phyloP scores from a whole-genome alignment of 1,140 invertebrate genomes.

The Zaprionus capensis region DNA sequence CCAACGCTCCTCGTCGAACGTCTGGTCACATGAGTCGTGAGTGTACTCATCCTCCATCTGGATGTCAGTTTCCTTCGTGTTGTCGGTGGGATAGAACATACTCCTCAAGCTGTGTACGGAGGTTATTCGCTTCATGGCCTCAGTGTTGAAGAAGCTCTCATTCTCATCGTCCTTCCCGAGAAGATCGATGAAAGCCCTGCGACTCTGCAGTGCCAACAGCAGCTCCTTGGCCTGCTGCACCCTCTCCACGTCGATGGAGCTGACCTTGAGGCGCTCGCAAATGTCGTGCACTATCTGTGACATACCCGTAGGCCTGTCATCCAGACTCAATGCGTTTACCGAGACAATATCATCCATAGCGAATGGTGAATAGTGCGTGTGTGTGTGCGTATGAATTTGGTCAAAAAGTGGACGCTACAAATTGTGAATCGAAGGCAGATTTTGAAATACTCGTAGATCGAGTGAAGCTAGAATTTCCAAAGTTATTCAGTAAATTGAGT shows the following conservation, averaged over 20 bases:
- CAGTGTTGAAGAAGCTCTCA: not conserved
- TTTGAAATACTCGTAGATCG: not conserved
- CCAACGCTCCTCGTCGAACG: conserved; percentile 70
- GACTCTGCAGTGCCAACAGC: conserved; percentile 43
- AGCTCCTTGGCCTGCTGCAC: conserved; percentile 55
- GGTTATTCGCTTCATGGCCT: conserved; percentile 23
- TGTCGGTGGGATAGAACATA: not conserved
- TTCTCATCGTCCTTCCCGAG: conserved; percentile 53
- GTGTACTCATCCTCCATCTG: conserved; percentile 40
- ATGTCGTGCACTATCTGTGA: conserved; percentile 29
- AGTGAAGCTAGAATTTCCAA: not conserved
- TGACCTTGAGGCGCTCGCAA: conserved; percentile 52
- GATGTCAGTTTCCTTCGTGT: no score
- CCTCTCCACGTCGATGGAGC: conserved; percentile 57
- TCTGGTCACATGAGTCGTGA: conserved; percentile 41
- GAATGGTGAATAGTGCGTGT: not conserved
- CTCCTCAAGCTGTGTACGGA: conserved; percentile 20
- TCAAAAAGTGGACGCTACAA: not conserved
- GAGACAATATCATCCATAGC: not conserved
- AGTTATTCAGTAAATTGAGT: not conserved
- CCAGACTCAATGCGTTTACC: not conserved
- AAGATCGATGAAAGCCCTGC: conserved; percentile 42
- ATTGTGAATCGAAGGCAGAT: not conserved
- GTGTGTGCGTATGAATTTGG: not conserved
- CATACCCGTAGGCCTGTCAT: not conserved